Percentiles rank a stretch among this genome's conserved stretches.
phyloP scores from a whole-genome alignment of 2,797 vertebrate genomes.

The Tinamus major region DNA sequence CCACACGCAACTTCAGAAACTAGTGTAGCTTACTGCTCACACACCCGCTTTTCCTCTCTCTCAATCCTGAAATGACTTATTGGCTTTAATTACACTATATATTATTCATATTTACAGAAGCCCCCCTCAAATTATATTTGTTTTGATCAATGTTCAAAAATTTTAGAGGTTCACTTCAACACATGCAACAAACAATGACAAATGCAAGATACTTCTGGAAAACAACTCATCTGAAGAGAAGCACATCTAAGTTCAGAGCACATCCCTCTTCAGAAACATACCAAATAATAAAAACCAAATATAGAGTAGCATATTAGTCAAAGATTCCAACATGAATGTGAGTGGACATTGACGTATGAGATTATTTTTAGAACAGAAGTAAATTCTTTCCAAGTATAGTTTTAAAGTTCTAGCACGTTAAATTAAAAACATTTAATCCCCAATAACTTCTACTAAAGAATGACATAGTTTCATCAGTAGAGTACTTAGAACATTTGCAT shows the following conservation, averaged over 20 bases:
- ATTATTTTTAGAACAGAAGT: neutral
- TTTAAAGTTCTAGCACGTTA: neutral
- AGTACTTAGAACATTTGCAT: neutral
- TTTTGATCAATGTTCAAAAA: neutral
- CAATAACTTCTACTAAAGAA: neutral
- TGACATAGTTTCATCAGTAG: neutral
- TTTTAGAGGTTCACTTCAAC: neutral
- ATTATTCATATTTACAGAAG: neutral
- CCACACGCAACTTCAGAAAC: neutral
- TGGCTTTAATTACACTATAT: neutral
- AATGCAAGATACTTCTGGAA: neutral
- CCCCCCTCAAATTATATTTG: neutral
- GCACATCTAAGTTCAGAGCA: neutral
- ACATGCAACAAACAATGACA: neutral
- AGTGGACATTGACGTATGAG: no score
- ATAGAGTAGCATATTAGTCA: neutral
- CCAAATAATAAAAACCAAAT: neutral
- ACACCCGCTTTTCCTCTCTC: neutral
- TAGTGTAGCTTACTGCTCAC: neutral
- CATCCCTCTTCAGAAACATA: neutral
- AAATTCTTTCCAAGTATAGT: neutral
- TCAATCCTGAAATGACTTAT: neutral
- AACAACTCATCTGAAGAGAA: neutral
- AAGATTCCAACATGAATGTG: neutral
- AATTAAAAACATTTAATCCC: neutral